These are phyloP conservation scores for Ichneumoninae sp. DNA, from an alignment of 2,888 invertebrate species.

Conservation along the genomic window DNA sequence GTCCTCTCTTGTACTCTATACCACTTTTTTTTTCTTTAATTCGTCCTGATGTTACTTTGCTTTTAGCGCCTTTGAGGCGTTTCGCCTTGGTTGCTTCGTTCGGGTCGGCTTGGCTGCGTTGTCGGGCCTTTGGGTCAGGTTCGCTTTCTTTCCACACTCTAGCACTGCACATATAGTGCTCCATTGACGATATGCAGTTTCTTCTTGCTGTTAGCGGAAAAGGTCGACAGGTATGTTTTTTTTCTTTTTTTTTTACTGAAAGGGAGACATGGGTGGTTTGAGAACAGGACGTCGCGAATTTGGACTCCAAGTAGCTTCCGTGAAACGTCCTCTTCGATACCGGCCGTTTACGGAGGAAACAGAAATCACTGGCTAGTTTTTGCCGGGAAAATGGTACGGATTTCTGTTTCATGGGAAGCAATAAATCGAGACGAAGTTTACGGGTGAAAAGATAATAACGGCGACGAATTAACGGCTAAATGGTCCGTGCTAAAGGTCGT, in stretches of 20 bases:
- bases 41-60: constrained; percentile 32
- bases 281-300: constrained; percentile 7
- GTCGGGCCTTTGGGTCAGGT: not conserved
- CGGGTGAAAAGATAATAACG: not conserved
- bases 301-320: not conserved
- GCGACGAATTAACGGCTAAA: not conserved
- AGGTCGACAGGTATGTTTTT: not conserved
- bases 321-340: constrained; percentile 10
- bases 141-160: not conserved
- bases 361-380: constrained; percentile 15
- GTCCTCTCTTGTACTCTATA: constrained; percentile 14
- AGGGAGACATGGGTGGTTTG: not conserved
- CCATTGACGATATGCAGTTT: not conserved
- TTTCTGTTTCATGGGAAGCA: constrained; percentile 22
- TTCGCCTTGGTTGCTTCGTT: constrained; percentile 3
- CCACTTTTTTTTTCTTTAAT: not conserved
- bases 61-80: constrained; percentile 16
- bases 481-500: not conserved
- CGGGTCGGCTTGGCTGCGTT: not conserved
- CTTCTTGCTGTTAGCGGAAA: constrained; percentile 27
- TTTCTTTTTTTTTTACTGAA: constrained; percentile 7
- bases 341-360: constrained; percentile 3
- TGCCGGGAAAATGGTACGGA: not conserved
- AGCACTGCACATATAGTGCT: not conserved
- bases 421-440: constrained; percentile 19